Base-by-base conservation (phyloP, 2,888 invertebrate species). In the Pyrrhosoma nymphula region DNA sequence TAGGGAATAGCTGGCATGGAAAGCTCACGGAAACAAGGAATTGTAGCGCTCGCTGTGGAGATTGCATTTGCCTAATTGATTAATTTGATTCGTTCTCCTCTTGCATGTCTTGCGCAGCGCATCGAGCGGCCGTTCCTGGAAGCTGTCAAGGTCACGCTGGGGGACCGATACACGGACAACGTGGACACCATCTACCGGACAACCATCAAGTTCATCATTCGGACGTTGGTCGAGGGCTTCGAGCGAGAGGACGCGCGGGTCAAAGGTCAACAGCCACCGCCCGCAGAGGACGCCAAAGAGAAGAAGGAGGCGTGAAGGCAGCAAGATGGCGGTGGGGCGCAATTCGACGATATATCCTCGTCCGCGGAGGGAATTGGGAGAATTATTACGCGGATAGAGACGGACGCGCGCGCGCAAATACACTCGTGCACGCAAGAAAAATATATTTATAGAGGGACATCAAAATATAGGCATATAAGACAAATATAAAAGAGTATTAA, bases 131-230 rank as follows among this genome's bases (percentile, higher is more conserved):
- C 99, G 0, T 99, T 99, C 97, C 97, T 99, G 96, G 98, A 98
- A 96, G 98, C 99, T 0, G 99, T 99, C 20, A 98, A 98, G 96
- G 98, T 98, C 96, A 99, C 99, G 0, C 97, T 99, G 69, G 99
- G 98, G 8, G 99, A 99, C 96, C 98, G 99, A 96, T 99, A 98
- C 97, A 98, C 99, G 20, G 98, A 98, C 95, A 99, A 99, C 97
- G 98, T 99, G 96, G 98, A 99, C 96, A 98, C 98, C 96, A 98
- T 99, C 96, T 99, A 99, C 97, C 98, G 98, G 97, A 97, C 98
- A 96, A 98, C 99, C 95, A 99, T 99, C 96, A 98, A 98, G 96
- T 98, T 99, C 96, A 99, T 99, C 96, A 98, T 99, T 96, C 98
- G 98, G 96, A 99, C 98, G 95, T 97, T 99, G 96, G 98, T 98